Base-by-base conservation (phyloP, 1,140 invertebrate genomes). In the Philopotamus ludificatus region DNA sequence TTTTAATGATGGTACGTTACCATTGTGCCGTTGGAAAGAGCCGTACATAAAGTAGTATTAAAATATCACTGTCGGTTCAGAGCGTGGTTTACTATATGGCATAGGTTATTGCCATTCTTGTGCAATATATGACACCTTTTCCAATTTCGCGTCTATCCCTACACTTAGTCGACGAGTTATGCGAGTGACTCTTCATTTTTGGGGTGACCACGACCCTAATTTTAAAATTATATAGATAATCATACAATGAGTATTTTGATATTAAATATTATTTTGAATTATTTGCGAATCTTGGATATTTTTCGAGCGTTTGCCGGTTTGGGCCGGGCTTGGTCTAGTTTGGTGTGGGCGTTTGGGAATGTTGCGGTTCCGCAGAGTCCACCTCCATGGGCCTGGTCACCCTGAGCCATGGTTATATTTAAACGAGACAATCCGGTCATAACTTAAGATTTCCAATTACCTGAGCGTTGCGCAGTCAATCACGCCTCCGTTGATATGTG, bases 361-460 rank as follows among this genome's bases (percentile, higher is more conserved):
- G n/a, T n/a, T n/a, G n/a, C n/a, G n/a, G n/a, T n/a, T n/a, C n/a
- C n/a, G n/a, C n/a, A n/a, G n/a, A n/a, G n/a, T n/a, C n/a, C n/a
- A n/a, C n/a, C n/a, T n/a, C n/a, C n/a, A n/a, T 34, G 28, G 28
- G 10, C 44, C 45, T 60, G 44, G 57, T 60, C 42, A 60, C 57
- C 51, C 26, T 54, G 2, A 22, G n/a, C 21, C 49, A n/a, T 23
- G 44, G 44, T 60, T 60, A 59, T 51, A 66, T 66, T 66, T 59
- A 60, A 66, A 66, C 64, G 49, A 66, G 64, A 60, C 57, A 50
- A 66, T 66, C 55, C 50, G 26, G 23, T 25, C 55, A 66, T 66
- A 66, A 66, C 49, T 66, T 66, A 66, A 66, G 64, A 66, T 66
- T 60, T 66, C 64, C 64, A 66, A 66, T 66, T 66, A 66, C 22